Evolutionary conservation across 2,888 invertebrate species (phyloP), one percentile per base, ranked within the genome.

Genomic region (Danaus chrysippus): DNA sequence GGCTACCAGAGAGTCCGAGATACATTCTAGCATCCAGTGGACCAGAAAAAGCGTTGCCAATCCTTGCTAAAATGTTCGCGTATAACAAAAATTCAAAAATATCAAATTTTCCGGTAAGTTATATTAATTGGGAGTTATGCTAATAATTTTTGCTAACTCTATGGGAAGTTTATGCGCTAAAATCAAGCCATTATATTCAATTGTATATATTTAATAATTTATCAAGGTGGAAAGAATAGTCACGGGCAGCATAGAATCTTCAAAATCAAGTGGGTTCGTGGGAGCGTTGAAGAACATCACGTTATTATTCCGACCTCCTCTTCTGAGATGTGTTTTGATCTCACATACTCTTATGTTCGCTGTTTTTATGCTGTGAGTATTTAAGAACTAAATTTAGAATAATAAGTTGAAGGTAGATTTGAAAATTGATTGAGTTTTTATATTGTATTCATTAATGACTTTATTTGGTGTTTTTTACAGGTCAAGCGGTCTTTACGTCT

Each of bases 1-100:
- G 84, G 53, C 83, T 94, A 63, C 96, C 96, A 0, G 96, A 96
- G 78, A 96, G 95, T 64, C 96, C 96, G 0, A 93, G 95, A 73
- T 96, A 93, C 76, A 82, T 94, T 53, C 84, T 95, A 10, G 92
- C 94, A 0, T 92, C 93, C 56, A 93, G 93, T 1, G 91, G 92
- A 43, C 87, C 92, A 0, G 90, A 92, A 0, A 89, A 91, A 60
- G 94, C 96, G 0, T 70, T 96, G 46, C 78, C 86, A 0, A 92
- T 94, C 2, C 78, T 96, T 10, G 91, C 92, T 3, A 79, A 78
- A 53, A 93, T 96, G 80, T 95, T 92, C 71, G 82, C 90, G 0
- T 83, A 83, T 81, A 91, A 90, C 61, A 74, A 79, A 42, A 73
- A 79, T 0, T 71, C 70, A 5, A 63, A 66, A 1, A 66, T 71